Conservation (phyloP, 2,113 vertebrate genomes). For the Xiphias gladius region DNA sequence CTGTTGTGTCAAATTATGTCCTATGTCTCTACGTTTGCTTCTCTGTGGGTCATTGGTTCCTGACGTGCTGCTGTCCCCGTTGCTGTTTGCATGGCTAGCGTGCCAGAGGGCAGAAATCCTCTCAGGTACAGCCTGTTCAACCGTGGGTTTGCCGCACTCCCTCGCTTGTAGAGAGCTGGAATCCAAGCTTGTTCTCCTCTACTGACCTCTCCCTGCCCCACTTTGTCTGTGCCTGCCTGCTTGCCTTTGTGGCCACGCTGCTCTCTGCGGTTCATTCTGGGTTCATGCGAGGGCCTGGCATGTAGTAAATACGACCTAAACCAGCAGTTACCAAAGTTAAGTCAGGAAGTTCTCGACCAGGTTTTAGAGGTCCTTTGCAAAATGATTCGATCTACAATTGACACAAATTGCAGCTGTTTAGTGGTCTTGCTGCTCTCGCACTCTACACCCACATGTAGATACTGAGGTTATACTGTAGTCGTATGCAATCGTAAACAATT, state of each 20-base stretch:
- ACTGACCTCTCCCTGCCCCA: slow-evolving; percentile 46
- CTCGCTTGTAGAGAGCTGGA: slow-evolving; percentile 81
- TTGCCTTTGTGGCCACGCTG: slow-evolving; percentile 36
- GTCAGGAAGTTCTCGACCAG: not conserved
- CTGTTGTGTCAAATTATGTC: slow-evolving; percentile 43
- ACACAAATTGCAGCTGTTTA: not conserved
- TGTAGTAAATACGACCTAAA: slow-evolving; percentile 21
- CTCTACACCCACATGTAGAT: not conserved
- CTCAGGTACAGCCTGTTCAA: slow-evolving; percentile 73
- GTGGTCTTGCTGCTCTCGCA: not conserved
- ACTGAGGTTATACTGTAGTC: not conserved
- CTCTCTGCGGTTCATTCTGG: slow-evolving; percentile 21
- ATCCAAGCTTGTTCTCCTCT: slow-evolving; percentile 84
- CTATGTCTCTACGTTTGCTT: slow-evolving; percentile 43
- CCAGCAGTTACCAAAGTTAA: not conserved
- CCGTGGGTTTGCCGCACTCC: not conserved
- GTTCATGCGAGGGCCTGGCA: slow-evolving; percentile 17
- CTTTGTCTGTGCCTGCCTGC: slow-evolving; percentile 31
- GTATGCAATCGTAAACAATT: not conserved
- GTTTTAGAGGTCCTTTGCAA: not conserved
- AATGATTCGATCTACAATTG: too few species aligned
- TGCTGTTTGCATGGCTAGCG: slow-evolving; percentile 81
- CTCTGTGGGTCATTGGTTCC: slow-evolving; percentile 58
- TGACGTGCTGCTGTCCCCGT: slow-evolving; percentile 67
- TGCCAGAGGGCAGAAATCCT: slow-evolving; percentile 73